phyloP scores from a whole-genome alignment of 2,113 vertebrate genomes.

The Nesospiza acunhae region DNA sequence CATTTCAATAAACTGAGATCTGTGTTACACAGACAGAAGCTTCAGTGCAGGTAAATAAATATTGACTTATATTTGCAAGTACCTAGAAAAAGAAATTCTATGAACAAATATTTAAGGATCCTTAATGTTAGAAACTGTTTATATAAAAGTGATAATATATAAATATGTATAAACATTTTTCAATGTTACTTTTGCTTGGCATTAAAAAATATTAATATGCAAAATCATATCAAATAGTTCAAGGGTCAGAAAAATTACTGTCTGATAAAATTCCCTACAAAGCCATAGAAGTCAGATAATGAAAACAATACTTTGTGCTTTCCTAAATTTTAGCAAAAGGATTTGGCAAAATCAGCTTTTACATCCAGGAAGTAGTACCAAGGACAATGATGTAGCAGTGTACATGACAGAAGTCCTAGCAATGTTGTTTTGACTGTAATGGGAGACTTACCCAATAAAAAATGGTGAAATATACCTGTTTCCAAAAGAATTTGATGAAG shows the following conservation, averaged over 20 bases:
- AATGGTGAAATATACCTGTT: neutral
- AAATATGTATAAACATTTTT: neutral
- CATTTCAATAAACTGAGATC: neutral
- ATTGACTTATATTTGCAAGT: neutral
- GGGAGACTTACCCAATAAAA: neutral
- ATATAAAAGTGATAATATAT: neutral
- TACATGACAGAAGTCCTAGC: neutral
- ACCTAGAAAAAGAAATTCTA: neutral
- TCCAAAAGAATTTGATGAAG: neutral
- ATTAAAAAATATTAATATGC: neutral
- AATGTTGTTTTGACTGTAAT: neutral
- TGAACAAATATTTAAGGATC: neutral
- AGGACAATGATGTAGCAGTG: neutral
- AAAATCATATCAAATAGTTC: neutral
- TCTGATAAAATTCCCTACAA: neutral
- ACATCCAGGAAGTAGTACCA: neutral
- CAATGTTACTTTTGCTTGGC: neutral
- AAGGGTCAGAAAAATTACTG: neutral
- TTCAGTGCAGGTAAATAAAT: neutral
- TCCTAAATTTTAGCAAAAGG: neutral
- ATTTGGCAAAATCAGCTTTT: neutral
- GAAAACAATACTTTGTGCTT: neutral
- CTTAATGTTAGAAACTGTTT: neutral
- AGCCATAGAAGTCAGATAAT: neutral
- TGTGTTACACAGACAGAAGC: neutral